phyloP scores from a whole-genome alignment of 2,113 vertebrate species.

The Choloepus hoffmanni region DNA sequence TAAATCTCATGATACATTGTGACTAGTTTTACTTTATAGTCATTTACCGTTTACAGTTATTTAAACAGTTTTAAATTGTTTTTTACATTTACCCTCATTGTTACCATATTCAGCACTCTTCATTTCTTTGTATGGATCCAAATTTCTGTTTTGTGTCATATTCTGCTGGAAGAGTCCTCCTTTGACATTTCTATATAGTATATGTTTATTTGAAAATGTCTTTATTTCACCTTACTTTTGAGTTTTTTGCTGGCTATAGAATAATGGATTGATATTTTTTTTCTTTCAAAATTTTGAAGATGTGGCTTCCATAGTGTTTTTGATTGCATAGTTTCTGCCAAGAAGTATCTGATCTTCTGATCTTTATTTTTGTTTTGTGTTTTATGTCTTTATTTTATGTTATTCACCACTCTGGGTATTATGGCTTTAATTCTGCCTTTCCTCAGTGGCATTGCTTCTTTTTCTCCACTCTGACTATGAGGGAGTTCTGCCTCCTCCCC shows the following conservation, averaged over 20 bases:
- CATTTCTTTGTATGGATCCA: not conserved
- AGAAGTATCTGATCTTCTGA: not conserved
- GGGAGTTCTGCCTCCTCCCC: not conserved
- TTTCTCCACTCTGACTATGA: not conserved
- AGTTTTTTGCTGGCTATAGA: not conserved
- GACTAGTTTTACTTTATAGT: not conserved
- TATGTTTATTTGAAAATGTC: not conserved
- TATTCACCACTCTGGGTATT: not conserved
- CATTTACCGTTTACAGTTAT: not conserved
- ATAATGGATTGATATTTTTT: not conserved
- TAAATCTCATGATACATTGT: not conserved
- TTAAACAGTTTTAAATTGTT: not conserved
- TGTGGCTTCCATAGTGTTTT: not conserved
- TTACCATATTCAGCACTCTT: not conserved
- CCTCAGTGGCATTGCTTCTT: not conserved
- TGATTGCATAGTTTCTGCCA: not conserved
- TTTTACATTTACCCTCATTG: not conserved
- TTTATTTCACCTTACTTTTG: slow-evolving; percentile 17
- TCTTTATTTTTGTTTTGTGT: not conserved
- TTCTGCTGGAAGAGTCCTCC: not conserved
- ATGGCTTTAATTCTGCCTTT: not conserved
- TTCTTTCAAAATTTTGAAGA: not conserved
- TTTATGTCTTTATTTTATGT: not conserved
- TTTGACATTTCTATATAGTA: slow-evolving; percentile 1
- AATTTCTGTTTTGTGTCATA: not conserved